Percentiles rank a stretch among this genome's conserved stretches.
These are phyloP conservation scores for Phenacoccus solenopsis DNA, from an alignment of 1,140 invertebrate species.

Conservation along the genomic window DNA sequence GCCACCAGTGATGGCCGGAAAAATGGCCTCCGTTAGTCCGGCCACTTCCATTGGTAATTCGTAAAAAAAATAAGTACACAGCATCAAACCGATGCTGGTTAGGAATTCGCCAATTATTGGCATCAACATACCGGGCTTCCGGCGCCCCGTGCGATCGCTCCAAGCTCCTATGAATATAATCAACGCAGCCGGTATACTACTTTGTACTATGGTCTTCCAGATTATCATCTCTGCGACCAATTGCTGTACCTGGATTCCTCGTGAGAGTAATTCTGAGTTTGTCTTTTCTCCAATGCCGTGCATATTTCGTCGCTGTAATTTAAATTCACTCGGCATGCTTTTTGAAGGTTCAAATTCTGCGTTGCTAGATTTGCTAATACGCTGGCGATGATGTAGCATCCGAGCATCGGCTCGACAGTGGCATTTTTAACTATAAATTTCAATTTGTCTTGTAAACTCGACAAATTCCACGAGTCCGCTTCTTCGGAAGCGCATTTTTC, in stretches of 20 bases:
- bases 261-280: constrained; percentile 52
- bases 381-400: constrained; percentile 64
- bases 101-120: constrained; percentile 68
- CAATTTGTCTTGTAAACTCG: constrained; percentile 29
- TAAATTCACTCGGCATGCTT: constrained; percentile 69
- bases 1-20: constrained; percentile 64
- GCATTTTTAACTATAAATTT: constrained; percentile 41
- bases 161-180: constrained; percentile 57
- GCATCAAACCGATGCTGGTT: constrained; percentile 57
- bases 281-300: constrained; percentile 49
- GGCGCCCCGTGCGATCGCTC: constrained; percentile 41
- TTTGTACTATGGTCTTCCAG: constrained; percentile 67
- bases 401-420: constrained; percentile 65
- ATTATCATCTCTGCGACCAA: constrained; percentile 61
- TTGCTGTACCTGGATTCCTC: constrained; percentile 58
- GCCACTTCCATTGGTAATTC: constrained; percentile 54
- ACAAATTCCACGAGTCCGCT: constrained; percentile 9
- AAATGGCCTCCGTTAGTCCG: constrained; percentile 58
- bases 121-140: constrained; percentile 72
- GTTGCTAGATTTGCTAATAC: constrained; percentile 61
- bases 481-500: not conserved
- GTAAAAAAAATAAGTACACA: constrained; percentile 61
- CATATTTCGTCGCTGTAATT: constrained; percentile 54
- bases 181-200: constrained; percentile 54
- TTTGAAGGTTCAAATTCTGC: constrained; percentile 69